Evolutionary conservation across 2,888 invertebrate genomes (phyloP), one percentile per base, ranked within the genome.

Genomic region (Callyntrura guangdongensis): DNA sequence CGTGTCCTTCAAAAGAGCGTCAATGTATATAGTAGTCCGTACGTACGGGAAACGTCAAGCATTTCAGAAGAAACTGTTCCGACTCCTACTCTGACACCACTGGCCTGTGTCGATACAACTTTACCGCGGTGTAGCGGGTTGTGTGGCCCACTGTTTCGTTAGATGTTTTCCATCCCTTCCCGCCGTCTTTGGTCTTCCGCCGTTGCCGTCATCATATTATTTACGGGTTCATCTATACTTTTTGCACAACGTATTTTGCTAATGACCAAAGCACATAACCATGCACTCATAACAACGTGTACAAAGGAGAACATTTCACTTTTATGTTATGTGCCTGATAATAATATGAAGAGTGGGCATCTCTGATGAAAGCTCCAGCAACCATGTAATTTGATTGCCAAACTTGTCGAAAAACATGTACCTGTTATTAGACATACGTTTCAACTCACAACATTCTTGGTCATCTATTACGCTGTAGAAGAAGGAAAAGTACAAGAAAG

Each of bases 371-470:
- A 85, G 79, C 84, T 84, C 84, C 77, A 77, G 84, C 25, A 85
- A 79, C 56, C 89, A 85, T 89, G 89, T 89, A 89, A 89, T 89
- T 89, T 89, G 89, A 89, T 84, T 89, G 89, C 89, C 77, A 84
- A 89, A 89, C 89, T 89, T 89, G 77, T 64, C 79, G 49, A 64
- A 45, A 84, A 84, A 85, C 53, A 56, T 74, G 74, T 74, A 74
- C 74, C 49, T 74, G 49, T 49, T 74, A 49, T 74, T 74, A 22
- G 47, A 49, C 49, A 27, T 36, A 36, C 3, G 36, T 6, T 36
- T 4, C 36, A 36, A 36, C 36, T 36, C 36, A 74, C 74, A 67
- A 59, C 56, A 74, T 74, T 74, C 74, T 49, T 74, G 74, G 17
- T 4, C 49, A 49, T 49, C 20, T 74, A 22, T 74, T 74, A 49